Evolutionary conservation across 2,888 invertebrate species (phyloP).

Genomic region (Sphecodes monilicornis): DNA sequence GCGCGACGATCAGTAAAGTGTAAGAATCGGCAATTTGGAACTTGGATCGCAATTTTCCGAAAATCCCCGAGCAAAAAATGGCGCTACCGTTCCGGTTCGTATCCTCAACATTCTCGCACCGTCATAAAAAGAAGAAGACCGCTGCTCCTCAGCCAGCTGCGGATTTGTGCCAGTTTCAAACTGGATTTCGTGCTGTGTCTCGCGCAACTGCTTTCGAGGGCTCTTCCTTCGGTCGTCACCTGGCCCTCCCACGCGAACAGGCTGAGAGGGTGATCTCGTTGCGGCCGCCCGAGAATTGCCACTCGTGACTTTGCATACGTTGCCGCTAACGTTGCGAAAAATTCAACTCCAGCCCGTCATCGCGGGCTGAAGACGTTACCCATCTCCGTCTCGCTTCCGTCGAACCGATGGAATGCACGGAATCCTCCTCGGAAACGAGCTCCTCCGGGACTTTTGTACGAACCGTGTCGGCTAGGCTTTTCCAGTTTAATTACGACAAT

Average conservation of each 20-base stretch:
- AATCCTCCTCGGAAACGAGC: background rate
- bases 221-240: slow-evolving; percentile 21
- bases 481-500: background rate
- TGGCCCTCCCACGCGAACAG: background rate
- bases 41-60: too few relatives aligned
- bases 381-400: background rate
- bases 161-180: slow-evolving; percentile 72
- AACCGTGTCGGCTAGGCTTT: background rate
- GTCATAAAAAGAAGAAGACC: background rate
- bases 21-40: too few relatives aligned
- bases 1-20: too few relatives aligned
- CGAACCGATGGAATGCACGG: background rate
- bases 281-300: slow-evolving; percentile 62
- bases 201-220: slow-evolving; percentile 56
- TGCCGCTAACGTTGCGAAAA: slow-evolving; percentile 60
- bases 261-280: slow-evolving; percentile 57
- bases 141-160: background rate
- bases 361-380: slow-evolving; percentile 33
- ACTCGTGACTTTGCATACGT: slow-evolving; percentile 68
- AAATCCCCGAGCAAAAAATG: too few relatives aligned
- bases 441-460: background rate
- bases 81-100: background rate
- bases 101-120: background rate
- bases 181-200: slow-evolving; percentile 69
- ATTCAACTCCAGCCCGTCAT: slow-evolving; percentile 38